Evolutionary conservation across 2,797 vertebrate genomes (phyloP).

Genomic region (Gymnopithys bicolor): DNA sequence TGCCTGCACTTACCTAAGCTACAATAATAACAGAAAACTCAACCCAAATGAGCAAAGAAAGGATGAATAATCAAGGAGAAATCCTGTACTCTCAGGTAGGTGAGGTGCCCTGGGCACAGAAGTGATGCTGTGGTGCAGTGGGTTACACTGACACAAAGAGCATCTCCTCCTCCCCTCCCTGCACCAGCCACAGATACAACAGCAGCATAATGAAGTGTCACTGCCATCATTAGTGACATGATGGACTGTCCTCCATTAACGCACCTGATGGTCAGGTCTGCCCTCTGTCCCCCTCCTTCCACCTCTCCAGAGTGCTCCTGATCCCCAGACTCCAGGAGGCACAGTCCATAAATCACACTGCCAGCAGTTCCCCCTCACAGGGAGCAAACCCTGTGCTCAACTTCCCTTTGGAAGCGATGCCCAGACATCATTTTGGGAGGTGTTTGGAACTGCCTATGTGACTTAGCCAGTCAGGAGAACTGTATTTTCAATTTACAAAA

Average conservation of each 20-base stretch:
- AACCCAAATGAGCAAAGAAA: not conserved
- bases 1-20: not conserved
- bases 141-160: not conserved
- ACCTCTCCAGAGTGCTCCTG: not conserved
- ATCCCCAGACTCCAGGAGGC: not conserved
- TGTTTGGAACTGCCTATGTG: not conserved
- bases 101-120: not conserved
- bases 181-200: not conserved
- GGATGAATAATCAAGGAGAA: not conserved
- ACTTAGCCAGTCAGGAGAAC: not conserved
- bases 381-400: not conserved
- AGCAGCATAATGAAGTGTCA: constrained; percentile 3
- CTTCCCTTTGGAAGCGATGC: not conserved
- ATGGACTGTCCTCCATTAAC: not conserved
- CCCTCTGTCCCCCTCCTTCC: not conserved
- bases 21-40: not conserved
- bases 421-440: not conserved
- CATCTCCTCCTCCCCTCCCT: not conserved
- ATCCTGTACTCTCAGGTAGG: not conserved
- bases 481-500: not conserved
- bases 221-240: not conserved
- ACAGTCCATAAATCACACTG: not conserved
- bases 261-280: constrained; percentile 3
- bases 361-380: not conserved
- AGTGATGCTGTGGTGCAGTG: not conserved